phyloP scores from a whole-genome alignment of 2,797 vertebrate genomes.

The Zenarchopterus dispar region DNA sequence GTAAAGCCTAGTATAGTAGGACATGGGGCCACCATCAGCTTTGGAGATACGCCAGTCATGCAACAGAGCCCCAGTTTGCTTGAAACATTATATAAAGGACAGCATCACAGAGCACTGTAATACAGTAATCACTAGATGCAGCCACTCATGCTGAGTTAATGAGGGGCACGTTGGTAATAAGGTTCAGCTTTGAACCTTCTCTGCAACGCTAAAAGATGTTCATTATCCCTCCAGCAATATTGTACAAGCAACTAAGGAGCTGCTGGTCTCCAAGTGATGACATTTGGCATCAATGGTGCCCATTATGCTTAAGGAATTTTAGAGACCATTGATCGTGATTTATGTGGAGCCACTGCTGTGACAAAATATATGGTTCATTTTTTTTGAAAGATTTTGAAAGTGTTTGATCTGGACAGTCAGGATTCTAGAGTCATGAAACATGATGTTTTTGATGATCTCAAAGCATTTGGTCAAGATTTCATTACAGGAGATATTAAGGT shows the following conservation, averaged over 20 bases:
- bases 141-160: constrained; percentile 65
- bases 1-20: background rate
- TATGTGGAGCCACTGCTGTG: background rate
- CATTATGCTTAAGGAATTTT: background rate
- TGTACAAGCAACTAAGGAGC: constrained; percentile 27
- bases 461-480: too few relatives aligned
- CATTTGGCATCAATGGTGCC: constrained; percentile 13
- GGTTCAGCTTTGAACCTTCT: constrained; percentile 32
- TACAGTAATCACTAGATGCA: constrained; percentile 62
- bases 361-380: too few relatives aligned
- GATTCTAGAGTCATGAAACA: too few relatives aligned
- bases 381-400: too few relatives aligned
- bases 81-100: constrained; percentile 65
- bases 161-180: constrained; percentile 44
- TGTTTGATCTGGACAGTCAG: too few relatives aligned
- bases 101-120: constrained; percentile 63
- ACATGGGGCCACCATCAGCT: constrained; percentile 24
- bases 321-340: too few relatives aligned
- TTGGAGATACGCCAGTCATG: constrained; percentile 61
- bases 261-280: constrained; percentile 2
- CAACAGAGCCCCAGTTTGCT: constrained; percentile 56
- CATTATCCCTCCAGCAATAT: constrained; percentile 41
- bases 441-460: too few relatives aligned
- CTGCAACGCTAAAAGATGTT: constrained; percentile 16
- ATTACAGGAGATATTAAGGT: too few relatives aligned